These are phyloP conservation scores for Tokudaia muenninki DNA, from an alignment of 2,797 vertebrate species.

Conservation along the genomic window DNA sequence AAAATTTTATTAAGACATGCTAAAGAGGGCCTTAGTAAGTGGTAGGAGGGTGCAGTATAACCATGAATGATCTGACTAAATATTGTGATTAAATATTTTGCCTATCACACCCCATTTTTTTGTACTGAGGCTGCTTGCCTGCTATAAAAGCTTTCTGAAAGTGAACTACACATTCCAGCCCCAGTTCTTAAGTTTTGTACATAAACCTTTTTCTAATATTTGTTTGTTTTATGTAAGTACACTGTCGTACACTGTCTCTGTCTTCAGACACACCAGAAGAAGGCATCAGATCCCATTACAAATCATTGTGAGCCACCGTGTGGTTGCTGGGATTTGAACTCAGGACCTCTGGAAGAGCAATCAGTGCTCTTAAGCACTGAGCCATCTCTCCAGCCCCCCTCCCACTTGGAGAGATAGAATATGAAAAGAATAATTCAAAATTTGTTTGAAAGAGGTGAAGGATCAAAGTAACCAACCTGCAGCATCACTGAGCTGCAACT, in stretches of 20 bases:
- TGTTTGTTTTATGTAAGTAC: neutral
- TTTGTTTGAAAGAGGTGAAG: constrained; percentile 12
- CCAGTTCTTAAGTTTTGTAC: neutral
- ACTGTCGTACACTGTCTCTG: neutral
- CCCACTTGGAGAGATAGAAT: neutral
- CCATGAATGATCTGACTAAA: neutral
- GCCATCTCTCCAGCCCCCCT: too few species aligned
- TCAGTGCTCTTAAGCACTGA: too few species aligned
- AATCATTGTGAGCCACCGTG: neutral
- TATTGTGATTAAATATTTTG: neutral
- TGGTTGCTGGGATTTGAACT: neutral
- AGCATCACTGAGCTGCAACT: neutral
- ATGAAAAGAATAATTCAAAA: constrained; percentile 5
- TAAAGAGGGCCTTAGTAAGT: neutral
- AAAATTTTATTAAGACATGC: neutral
- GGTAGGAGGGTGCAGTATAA: neutral
- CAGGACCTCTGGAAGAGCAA: neutral
- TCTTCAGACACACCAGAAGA: neutral
- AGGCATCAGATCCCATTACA: neutral
- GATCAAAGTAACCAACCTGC: neutral
- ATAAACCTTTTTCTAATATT: neutral
- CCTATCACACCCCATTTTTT: neutral
- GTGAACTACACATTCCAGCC: neutral
- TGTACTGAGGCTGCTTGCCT: neutral
- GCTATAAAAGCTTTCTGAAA: neutral